These are phyloP conservation scores for Coelinius sp. DNA, from an alignment of 2,888 invertebrate species.

Conservation along the genomic window DNA sequence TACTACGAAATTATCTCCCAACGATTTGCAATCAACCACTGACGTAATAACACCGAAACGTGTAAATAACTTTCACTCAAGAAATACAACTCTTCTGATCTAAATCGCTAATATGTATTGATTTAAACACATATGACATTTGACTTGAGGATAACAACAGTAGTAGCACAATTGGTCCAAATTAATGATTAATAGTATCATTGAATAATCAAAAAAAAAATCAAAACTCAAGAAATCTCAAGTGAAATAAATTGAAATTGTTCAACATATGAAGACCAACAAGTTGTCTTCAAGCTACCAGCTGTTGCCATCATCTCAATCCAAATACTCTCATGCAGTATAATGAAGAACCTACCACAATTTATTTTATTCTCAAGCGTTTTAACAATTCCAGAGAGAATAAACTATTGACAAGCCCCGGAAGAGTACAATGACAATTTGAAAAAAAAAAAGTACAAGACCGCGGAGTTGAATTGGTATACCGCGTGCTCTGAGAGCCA, in stretches of 20 bases:
- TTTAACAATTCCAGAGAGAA: not conserved
- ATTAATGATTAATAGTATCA: not conserved
- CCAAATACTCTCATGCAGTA: not conserved
- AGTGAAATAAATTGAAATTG: not conserved
- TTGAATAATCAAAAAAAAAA: too few species aligned
- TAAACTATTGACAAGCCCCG: not conserved
- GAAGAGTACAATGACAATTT: not conserved
- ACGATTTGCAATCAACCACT: slow-evolving; percentile 43
- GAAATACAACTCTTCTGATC: slow-evolving; percentile 6
- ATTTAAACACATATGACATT: not conserved
- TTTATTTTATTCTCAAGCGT: too few species aligned
- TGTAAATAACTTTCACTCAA: slow-evolving; percentile 52
- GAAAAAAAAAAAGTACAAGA: slow-evolving; percentile 13
- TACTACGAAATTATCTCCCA: slow-evolving; percentile 35
- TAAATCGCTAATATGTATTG: slow-evolving; percentile 8
- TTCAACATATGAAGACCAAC: not conserved
- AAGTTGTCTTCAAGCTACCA: not conserved
- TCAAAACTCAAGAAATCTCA: too few species aligned
- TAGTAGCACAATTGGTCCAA: not conserved
- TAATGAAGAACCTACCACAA: not conserved
- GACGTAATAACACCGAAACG: slow-evolving; percentile 45
- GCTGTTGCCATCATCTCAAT: not conserved
- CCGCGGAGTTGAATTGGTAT: slow-evolving; percentile 1
- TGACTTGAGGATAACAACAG: not conserved
- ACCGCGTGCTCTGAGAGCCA: slow-evolving; percentile 56